Evolutionary conservation across 64 coral and sea anemone species (phyloP), one percentile per base, ranked within the genome.

Genomic region (Montipora capricornis): DNA sequence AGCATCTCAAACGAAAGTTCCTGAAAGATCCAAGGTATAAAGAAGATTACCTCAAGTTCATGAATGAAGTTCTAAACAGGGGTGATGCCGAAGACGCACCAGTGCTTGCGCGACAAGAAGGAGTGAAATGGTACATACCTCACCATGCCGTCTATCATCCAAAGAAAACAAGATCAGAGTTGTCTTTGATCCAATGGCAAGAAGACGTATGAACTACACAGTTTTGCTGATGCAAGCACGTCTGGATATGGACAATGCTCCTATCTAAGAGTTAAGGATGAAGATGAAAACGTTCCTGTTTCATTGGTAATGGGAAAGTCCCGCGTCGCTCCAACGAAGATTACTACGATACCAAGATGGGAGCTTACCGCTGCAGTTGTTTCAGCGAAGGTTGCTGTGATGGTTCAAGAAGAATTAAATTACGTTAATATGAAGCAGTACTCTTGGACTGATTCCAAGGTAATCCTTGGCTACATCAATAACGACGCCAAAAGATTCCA

Each of bases 151-250:
- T 76, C 26, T 76, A 76, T 47, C 74, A 76, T 14, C 74, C 74
- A 45, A 76, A 76, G 74, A 76, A 76, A 76, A 76, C 74, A 76
- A 76, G 44, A 76, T 76, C 24, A 76, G 74, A 76, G 74, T 76
- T 5, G 74, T 76, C 8, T 76, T 76, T 76, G 74, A 46, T 44
- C 26, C 26, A 37, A 20, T 26, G 19, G 7, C 26, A 22, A 59
- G 51, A 81, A 81, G 48, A 51, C 14, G 2, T 79, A 79, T 17
- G 47, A 79, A 6, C 51, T 79, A 50, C 77, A 53, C 48, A 79
- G 19, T 79, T 79, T 53, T 79, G 49, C 77, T 52, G 77, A 79
- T 2, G 77, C 49, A 22, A 80, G 77, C 47, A 53, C 49, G 8
- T 52, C 3, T 20, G 47, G 77, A 52, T 80, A 80, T 16, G 2